Percentiles rank a stretch among this genome's conserved stretches.
phyloP scores from a whole-genome alignment of 2,888 invertebrate genomes.

The Morinoia aosen region DNA sequence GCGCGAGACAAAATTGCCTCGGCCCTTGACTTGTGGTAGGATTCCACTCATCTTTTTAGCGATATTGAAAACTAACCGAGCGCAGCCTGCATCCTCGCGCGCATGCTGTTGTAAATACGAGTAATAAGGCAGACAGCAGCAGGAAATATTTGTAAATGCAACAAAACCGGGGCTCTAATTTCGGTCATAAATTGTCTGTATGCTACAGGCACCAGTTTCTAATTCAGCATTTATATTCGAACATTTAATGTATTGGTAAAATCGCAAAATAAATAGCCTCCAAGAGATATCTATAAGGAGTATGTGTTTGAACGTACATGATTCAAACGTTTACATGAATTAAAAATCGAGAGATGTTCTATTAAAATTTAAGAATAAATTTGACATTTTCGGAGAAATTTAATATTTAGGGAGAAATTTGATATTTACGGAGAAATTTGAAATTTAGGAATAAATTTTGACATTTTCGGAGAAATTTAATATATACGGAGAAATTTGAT shows the following conservation, averaged over 20 bases:
- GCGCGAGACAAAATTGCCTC: neutral
- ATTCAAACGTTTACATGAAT: too few relatives aligned
- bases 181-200: neutral
- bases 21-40: neutral
- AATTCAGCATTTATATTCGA: neutral
- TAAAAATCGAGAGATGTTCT: too few relatives aligned
- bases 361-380: too few relatives aligned
- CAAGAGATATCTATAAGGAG: neutral
- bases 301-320: neutral
- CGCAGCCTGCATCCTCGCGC: neutral
- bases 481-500: too few relatives aligned
- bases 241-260: neutral
- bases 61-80: neutral
- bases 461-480: too few relatives aligned
- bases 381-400: too few relatives aligned
- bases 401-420: too few relatives aligned
- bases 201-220: neutral
- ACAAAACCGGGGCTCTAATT: neutral
- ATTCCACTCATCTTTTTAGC: constrained; percentile 3
- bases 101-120: neutral
- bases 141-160: neutral
- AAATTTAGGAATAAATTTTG: too few relatives aligned
- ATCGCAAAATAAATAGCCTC: neutral
- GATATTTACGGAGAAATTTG: too few relatives aligned
- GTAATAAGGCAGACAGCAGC: neutral